A percentile compares a stretch with the other conserved stretches of the same genome.
Conservation (phyloP, 2,113 vertebrate genomes). For the Hucho hucho region DNA sequence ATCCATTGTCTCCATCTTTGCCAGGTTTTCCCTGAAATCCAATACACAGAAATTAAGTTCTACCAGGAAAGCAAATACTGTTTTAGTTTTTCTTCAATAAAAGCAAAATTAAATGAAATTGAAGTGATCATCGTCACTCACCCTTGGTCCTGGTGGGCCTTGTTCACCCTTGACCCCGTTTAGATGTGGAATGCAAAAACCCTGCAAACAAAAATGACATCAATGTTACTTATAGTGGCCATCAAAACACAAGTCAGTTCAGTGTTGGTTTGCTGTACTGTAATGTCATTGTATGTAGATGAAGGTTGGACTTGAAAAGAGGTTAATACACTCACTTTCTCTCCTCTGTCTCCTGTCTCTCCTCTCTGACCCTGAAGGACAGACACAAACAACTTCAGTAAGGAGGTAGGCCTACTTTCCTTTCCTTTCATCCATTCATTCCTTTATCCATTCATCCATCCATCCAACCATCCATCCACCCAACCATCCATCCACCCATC, state of each 20-base stretch:
- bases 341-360: conserved; percentile 78
- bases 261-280: neutral
- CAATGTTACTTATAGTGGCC: neutral
- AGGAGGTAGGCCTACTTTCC: too few relatives aligned
- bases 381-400: conserved; percentile 7
- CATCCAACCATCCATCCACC: too few relatives aligned
- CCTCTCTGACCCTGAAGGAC: conserved; percentile 77
- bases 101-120: too few relatives aligned
- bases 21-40: conserved; percentile 87
- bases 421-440: too few relatives aligned
- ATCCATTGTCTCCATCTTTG: conserved; percentile 85
- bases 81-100: too few relatives aligned
- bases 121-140: conserved; percentile 67
- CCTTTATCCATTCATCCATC: too few relatives aligned
- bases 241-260: neutral
- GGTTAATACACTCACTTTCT: conserved; percentile 72
- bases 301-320: neutral
- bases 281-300: neutral
- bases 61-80: too few relatives aligned
- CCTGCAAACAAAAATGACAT: conserved; percentile 47
- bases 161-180: conserved; percentile 83
- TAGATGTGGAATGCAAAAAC: conserved; percentile 53
- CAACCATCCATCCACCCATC: too few relatives aligned
- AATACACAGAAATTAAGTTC: conserved; percentile 7
- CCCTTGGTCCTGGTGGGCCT: conserved; percentile 80